Conservation (phyloP, 2,113 vertebrate species). For the Opisthocomus hoazin region DNA sequence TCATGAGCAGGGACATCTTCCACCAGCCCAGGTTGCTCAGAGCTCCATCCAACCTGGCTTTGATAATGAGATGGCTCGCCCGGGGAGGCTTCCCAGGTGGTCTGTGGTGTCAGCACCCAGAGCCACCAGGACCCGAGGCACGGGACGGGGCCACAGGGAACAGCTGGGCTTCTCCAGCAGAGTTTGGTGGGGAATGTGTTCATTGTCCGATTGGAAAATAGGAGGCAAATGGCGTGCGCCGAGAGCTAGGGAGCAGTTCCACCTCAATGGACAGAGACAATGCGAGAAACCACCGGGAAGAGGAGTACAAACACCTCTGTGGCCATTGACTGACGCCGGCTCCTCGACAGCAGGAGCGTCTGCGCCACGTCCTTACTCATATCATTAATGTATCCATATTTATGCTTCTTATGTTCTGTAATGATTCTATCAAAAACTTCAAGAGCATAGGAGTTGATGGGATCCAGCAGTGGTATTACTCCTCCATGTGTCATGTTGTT, state of each 20-base stretch:
- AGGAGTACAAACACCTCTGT: fast-evolving
- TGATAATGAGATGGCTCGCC: too few species aligned
- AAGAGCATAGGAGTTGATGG: background rate
- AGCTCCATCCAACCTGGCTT: too few species aligned
- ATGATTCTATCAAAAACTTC: background rate
- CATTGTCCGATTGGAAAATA: fast-evolving
- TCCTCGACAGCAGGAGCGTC: fast-evolving
- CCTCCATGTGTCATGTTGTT: background rate
- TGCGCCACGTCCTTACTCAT: fast-evolving
- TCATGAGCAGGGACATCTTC: too few species aligned
- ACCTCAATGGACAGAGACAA: background rate
- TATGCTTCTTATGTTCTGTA: background rate
- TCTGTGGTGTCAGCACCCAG: background rate
- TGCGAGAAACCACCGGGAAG: background rate
- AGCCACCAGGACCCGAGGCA: background rate
- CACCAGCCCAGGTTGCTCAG: too few species aligned
- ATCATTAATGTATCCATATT: background rate
- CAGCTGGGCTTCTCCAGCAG: background rate
- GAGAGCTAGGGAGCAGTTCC: background rate
- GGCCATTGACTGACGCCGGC: background rate
- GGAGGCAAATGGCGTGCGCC: background rate
- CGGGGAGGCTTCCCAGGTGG: background rate
- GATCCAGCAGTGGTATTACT: background rate
- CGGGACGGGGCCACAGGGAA: background rate
- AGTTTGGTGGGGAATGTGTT: background rate